phyloP scores from a whole-genome alignment of 2,888 invertebrate genomes.

The Octodonta nipae region DNA sequence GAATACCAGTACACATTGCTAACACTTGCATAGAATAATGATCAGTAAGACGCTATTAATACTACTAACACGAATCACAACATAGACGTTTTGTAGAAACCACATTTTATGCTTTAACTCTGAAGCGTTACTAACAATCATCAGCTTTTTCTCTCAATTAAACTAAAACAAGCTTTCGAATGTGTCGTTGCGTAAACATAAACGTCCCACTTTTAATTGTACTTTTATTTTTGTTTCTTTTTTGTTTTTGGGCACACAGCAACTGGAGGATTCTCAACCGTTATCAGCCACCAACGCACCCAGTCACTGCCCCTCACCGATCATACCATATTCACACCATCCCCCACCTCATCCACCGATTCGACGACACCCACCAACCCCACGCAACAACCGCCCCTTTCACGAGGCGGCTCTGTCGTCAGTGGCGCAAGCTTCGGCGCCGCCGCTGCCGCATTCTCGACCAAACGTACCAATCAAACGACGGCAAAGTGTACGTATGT shows the following conservation, averaged over 20 bases:
- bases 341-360: conserved; percentile 16
- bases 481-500: conserved; percentile 8
- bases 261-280: conserved; percentile 28
- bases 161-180: no score
- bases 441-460: conserved; percentile 11
- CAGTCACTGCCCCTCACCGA: conserved; percentile 50
- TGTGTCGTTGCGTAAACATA: no score
- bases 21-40: no score
- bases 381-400: conserved; percentile 9
- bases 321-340: conserved; percentile 21
- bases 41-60: no score
- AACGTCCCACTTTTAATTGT: not conserved
- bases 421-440: conserved; percentile 7
- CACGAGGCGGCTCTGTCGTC: no score
- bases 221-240: not conserved
- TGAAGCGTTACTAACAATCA: no score
- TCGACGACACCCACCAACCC: conserved; percentile 11
- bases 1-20: no score
- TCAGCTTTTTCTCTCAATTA: no score
- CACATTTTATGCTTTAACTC: no score
- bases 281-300: conserved; percentile 48
- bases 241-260: conserved; percentile 22
- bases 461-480: conserved; percentile 5
- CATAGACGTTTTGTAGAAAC: no score
- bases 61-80: no score